These are phyloP conservation scores for Ammodytes marinus DNA, from an alignment of 2,113 vertebrate genomes.

Conservation along the genomic window DNA sequence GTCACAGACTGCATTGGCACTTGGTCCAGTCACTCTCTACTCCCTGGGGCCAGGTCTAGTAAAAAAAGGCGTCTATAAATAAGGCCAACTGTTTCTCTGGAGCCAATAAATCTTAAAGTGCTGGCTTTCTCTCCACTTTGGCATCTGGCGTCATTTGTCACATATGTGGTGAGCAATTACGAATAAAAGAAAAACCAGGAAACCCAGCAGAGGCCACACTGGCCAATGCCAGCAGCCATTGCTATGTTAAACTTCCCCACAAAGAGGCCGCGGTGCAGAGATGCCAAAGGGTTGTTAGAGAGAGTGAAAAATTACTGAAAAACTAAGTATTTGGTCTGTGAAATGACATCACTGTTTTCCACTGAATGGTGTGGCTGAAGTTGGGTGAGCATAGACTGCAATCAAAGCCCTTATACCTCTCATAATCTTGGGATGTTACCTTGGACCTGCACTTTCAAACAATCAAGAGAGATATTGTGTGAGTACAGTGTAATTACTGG, in stretches of 20 bases:
- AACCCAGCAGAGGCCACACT: slow-evolving; percentile 55
- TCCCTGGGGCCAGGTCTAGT: slow-evolving; percentile 70
- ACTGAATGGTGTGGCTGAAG: slow-evolving; percentile 52
- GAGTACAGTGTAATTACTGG: neutral
- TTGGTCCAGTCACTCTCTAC: slow-evolving; percentile 56
- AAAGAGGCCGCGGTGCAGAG: slow-evolving; percentile 50
- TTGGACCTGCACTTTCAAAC: slow-evolving; percentile 42
- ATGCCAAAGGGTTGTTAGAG: slow-evolving; percentile 10
- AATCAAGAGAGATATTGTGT: slow-evolving; percentile 3
- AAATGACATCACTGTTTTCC: slow-evolving; percentile 69
- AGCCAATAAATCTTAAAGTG: slow-evolving; percentile 78
- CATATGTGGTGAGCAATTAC: slow-evolving; percentile 81
- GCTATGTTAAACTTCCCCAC: slow-evolving; percentile 71
- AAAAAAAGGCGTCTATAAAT: slow-evolving; percentile 79
- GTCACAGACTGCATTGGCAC: slow-evolving; percentile 60
- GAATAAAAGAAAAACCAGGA: slow-evolving; percentile 76
- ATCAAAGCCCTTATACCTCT: slow-evolving; percentile 31
- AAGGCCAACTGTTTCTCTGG: slow-evolving; percentile 69
- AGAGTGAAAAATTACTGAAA: slow-evolving; percentile 30
- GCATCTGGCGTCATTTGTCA: slow-evolving; percentile 83
- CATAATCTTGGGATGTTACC: slow-evolving; percentile 27
- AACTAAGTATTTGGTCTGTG: slow-evolving; percentile 11
- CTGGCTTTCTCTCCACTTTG: slow-evolving; percentile 75
- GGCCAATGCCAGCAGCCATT: slow-evolving; percentile 70
- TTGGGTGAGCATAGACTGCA: slow-evolving; percentile 32